These are phyloP conservation scores for Phymastichus coffea DNA, from an alignment of 1,140 invertebrate genomes.

Conservation along the genomic window DNA sequence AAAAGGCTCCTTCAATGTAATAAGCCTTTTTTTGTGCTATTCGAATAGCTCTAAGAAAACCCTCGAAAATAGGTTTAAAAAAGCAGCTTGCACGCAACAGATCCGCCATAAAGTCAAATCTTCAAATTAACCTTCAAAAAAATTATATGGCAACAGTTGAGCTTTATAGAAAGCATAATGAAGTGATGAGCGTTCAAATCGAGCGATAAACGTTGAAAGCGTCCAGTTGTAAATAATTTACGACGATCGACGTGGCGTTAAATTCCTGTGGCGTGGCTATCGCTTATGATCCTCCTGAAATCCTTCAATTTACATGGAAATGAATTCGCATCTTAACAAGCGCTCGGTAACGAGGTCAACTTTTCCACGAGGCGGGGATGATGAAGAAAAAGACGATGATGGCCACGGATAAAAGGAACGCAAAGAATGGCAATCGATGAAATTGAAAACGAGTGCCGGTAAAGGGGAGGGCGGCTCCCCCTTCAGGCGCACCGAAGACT, in stretches of 20 bases:
- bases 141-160: too few species aligned
- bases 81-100: too few species aligned
- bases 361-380: background rate
- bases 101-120: too few species aligned
- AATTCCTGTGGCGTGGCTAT: background rate
- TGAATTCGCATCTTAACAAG: slow-evolving; percentile 17
- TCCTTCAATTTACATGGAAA: slow-evolving; percentile 18
- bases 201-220: background rate
- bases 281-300: slow-evolving; percentile 3
- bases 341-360: slow-evolving; percentile 3
- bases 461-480: too few species aligned
- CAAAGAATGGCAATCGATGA: slow-evolving; percentile 8
- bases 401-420: background rate
- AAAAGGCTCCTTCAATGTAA: too few species aligned
- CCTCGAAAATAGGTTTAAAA: too few species aligned
- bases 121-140: too few species aligned
- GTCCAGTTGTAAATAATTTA: slow-evolving; percentile 14
- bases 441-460: slow-evolving; percentile 6
- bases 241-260: background rate
- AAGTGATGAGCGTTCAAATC: too few species aligned
- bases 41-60: too few species aligned
- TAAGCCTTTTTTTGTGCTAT: too few species aligned
- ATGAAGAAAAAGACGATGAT: background rate
- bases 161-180: too few species aligned
- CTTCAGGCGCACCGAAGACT: background rate